These are phyloP conservation scores for Camponotus vicinus DNA, from an alignment of 1,140 invertebrate genomes.

Conservation along the genomic window DNA sequence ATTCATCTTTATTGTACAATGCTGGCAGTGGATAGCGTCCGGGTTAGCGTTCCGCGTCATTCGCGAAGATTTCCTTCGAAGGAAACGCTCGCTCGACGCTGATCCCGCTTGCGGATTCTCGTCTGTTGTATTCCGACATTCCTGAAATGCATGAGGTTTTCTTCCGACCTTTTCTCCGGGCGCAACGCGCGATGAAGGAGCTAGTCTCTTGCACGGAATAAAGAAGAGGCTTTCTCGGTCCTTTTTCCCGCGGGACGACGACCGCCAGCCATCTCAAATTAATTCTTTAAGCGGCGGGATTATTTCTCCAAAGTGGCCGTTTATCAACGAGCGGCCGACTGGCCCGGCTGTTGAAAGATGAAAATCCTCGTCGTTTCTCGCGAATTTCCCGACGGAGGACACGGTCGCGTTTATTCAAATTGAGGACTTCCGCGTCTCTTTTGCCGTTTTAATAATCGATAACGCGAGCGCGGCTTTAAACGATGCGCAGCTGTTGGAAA, in stretches of 20 bases:
- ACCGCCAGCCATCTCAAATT: constrained; percentile 55
- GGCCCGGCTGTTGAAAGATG: constrained; percentile 8
- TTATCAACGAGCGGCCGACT: constrained; percentile 36
- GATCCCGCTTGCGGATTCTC: constrained; percentile 23
- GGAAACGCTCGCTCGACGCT: constrained; percentile 25
- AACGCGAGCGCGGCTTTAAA: neutral
- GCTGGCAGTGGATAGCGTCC: neutral
- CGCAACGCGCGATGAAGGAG: constrained; percentile 15
- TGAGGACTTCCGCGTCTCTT: neutral
- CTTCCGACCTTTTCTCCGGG: constrained; percentile 32
- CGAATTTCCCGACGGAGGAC: constrained; percentile 34
- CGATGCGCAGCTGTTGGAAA: neutral
- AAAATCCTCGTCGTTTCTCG: constrained; percentile 3
- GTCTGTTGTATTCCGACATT: constrained; percentile 36
- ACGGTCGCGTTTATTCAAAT: constrained; percentile 15
- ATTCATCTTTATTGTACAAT: constrained; percentile 34
- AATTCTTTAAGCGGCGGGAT: constrained; percentile 58
- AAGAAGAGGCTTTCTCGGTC: constrained; percentile 47
- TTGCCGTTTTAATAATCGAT: neutral
- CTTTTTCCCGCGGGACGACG: constrained; percentile 30
- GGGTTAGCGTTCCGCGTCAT: constrained; percentile 31
- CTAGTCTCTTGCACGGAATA: constrained; percentile 23
- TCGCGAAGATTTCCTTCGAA: constrained; percentile 45
- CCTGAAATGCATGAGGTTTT: constrained; percentile 43
- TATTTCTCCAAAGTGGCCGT: constrained; percentile 60